Evolutionary conservation across 2,888 invertebrate genomes (phyloP), one percentile per base, ranked within the genome.

Genomic region (Sinohyriopsis cumingii): DNA sequence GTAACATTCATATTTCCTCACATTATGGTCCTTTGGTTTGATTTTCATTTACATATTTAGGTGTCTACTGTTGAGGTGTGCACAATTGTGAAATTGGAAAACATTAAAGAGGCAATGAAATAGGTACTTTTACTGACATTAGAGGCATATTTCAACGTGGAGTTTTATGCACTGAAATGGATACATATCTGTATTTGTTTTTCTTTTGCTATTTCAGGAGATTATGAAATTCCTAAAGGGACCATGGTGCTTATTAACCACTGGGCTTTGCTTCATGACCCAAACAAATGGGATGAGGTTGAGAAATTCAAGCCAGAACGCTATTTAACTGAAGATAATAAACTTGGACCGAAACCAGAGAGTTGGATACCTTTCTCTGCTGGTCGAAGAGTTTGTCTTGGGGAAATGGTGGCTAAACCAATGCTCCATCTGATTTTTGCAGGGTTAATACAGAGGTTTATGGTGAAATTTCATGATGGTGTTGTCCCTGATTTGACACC

Each of bases 311-410:
- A 72, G 25, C 86, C 86, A 5, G 81, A 84, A n/a, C 68, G 85
- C 28, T 86, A 77, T 70, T 69, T 86, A 4, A 79, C 82, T 22
- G 77, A 77, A 25, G 68, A 80, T 55, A 85, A 85, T 9, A 80
- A 80, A 53, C 67, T 85, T 64, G 78, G 69, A 9, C 74, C 83
- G 0, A 82, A 81, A 73, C 82, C 80, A 5, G 74, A 77, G 12
- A 80, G 76, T 59, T 86, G 82, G 82, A 74, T 85, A 45, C 86
- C 86, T 1, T 86, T 86, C 69, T 82, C 83, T 19, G 81, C 82
- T 1, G 86, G 86, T 9, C 73, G 81, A 19, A 71, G 86, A n/a
- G 82, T 80, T 19, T 86, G 86, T 79, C 74, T 84, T 0, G 86
- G 86, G 25, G 85, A 86, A 69, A 63, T 72, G 2, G 72, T 86